Conservation (phyloP, 2,113 vertebrate genomes). For the Bujurquina vittata region DNA sequence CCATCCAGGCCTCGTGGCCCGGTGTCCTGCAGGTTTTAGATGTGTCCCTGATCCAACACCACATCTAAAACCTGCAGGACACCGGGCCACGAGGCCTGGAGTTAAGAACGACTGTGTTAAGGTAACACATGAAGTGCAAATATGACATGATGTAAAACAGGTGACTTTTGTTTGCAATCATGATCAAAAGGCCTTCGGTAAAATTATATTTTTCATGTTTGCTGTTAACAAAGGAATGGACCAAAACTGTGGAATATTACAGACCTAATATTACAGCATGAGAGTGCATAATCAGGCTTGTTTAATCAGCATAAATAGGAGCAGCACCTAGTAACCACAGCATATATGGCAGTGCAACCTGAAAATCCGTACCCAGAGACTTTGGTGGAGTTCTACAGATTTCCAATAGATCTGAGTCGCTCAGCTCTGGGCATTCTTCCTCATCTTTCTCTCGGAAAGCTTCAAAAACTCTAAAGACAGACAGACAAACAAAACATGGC, state of each 20-base stretch:
- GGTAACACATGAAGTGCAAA: background rate
- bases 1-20: no score
- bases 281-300: background rate
- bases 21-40: no score
- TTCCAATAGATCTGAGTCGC: slow-evolving; percentile 40
- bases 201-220: background rate
- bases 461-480: slow-evolving; percentile 45
- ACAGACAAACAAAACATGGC: background rate
- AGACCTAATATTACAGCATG: background rate
- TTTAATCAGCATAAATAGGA: background rate
- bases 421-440: background rate
- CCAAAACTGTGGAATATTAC: background rate
- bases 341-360: background rate
- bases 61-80: no score
- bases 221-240: background rate
- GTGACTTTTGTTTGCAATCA: background rate
- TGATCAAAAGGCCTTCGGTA: background rate
- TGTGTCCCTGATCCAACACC: no score
- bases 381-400: slow-evolving; percentile 65
- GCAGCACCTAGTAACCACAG: background rate
- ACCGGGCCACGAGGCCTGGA: no score
- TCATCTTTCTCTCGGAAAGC: background rate
- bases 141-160: background rate
- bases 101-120: background rate
- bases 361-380: slow-evolving; percentile 21